Evolutionary conservation across 1,140 invertebrate species (phyloP), one percentile per base, ranked within the genome.

Genomic region (Eueides isabella): DNA sequence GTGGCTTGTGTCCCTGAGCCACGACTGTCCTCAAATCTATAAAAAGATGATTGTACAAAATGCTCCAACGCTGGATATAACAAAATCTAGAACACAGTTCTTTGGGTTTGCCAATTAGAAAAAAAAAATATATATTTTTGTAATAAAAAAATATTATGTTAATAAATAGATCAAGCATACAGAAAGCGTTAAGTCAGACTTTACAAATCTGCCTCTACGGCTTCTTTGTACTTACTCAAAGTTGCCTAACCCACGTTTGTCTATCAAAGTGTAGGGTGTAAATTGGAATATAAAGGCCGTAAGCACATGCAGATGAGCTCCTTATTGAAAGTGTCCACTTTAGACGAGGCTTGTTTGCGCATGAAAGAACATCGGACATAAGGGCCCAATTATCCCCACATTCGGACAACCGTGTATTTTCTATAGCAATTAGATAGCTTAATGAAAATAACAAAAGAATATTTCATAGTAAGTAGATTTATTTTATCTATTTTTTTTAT

Each of bases 291-390:
- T 38, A 66, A 26, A 66, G 48, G 48, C 48, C 64, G n/a, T 71
- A 80, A 83, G 72, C 68, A 55, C 71, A 80, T 78, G 68, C 68
- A 78, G 67, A 80, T 78, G 72, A 73, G 77, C 28, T 76, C 64
- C 62, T 38, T 70, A 80, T 74, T 68, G 62, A 64, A 78, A 75
- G 72, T 80, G 76, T 78, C 79, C 79, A 76, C 76, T 78, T 67
- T 67, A 67, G 61, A 73, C 66, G 71, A 73, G 71, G 71, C 38
- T 73, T 73, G 71, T 73, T 67, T 73, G 48, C 71, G 71, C 71
- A 38, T 62, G 64, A 67, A 66, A 62, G 65, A 73, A 28, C 71
- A 73, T 41, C 38, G 55, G 33, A 41, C 71, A 67, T 67, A 67
- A 67, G 71, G 71, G 48, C 29, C 71, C 65, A 73, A 73, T 73